Base-by-base conservation (phyloP, 2,113 vertebrate genomes). In the Myotis yumanensis region DNA sequence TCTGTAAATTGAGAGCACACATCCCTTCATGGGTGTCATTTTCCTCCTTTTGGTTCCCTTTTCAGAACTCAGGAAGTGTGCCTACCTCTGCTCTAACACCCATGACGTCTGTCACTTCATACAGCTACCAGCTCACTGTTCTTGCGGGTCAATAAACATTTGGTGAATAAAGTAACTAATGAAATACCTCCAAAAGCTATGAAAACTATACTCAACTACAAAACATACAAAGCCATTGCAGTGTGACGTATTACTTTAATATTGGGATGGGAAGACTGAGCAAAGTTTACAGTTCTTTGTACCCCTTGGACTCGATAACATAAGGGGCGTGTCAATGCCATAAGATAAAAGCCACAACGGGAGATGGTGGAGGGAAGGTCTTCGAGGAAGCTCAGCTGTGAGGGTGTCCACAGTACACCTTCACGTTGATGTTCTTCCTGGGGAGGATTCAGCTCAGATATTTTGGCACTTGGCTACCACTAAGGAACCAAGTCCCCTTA, bases 141-240 rank as follows among this genome's bases (percentile, higher is more conserved):
- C 14, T 71, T 86, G 51, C 5, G 80, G 2, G 25, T 48, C 73
- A 79, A 71, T 54, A 62, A 90, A 62, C 40, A 86, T 66, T 93
- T 93, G 35, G 59, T 82, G 11, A 82, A 40, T 75, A 93, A 85
- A 96, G 20, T 68, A 90, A 64, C 28, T 57, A 79, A 62, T 82
- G 54, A 80, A 85, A 80, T 43, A 18, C 7, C 48, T 73, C 37
- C 3, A 20, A 66, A 84, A 77, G 22, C 18, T 57, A 89, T 89
- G 43, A 89, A 79, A 80, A 14, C 23, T 85, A 51, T 62, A 48
- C 3, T 89, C 46, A 82, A 48, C 30, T 75, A 46, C 3, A 81
- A 75, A 96, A 95, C 52, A 28, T 12, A 37, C 79, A 23, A 46
- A 64, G 11, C 5, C 84, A 2, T 86, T 86, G 32, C 79, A 89